Conservation (phyloP, 1,140 invertebrate genomes). For the Elymnias hypermnestra region DNA sequence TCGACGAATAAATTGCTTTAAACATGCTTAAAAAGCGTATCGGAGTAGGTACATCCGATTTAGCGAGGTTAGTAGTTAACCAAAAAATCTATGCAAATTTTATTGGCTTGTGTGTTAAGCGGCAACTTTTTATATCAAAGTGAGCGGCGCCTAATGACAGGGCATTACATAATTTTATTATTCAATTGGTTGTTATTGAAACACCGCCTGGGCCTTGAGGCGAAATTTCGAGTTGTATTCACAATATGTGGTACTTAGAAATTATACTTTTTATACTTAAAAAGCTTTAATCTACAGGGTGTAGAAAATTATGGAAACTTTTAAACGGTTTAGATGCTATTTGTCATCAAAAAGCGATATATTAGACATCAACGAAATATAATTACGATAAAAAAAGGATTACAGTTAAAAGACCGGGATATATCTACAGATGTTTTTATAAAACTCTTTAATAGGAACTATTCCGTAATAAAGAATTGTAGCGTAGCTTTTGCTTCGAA, state of each 20-base stretch:
- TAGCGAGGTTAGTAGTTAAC: conserved; percentile 7
- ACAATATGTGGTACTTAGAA: conserved; percentile 19
- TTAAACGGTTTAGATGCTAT: no score
- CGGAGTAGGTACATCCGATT: neutral
- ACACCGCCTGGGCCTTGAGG: conserved; percentile 16
- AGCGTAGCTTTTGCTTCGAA: no score
- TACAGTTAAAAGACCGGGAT: no score
- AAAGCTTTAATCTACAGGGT: conserved; percentile 14
- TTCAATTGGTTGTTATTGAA: conserved; percentile 22
- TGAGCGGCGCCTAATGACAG: conserved; percentile 29
- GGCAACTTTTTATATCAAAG: conserved; percentile 26
- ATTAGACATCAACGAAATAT: no score
- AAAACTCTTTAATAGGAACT: no score
- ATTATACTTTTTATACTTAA: conserved; percentile 23
- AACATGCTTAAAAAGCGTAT: conserved; percentile 1
- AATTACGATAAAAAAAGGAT: no score
- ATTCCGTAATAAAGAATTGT: no score
- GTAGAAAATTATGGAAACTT: no score
- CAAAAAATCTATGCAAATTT: conserved; percentile 25
- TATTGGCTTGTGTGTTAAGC: conserved; percentile 18
- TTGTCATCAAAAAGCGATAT: no score
- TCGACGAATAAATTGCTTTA: conserved; percentile 1
- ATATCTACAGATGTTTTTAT: no score
- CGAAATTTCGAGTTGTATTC: conserved; percentile 20
- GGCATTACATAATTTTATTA: conserved; percentile 35